These are phyloP conservation scores for Dendrocopos noguchii DNA, from an alignment of 2,113 vertebrate genomes.

Conservation along the genomic window DNA sequence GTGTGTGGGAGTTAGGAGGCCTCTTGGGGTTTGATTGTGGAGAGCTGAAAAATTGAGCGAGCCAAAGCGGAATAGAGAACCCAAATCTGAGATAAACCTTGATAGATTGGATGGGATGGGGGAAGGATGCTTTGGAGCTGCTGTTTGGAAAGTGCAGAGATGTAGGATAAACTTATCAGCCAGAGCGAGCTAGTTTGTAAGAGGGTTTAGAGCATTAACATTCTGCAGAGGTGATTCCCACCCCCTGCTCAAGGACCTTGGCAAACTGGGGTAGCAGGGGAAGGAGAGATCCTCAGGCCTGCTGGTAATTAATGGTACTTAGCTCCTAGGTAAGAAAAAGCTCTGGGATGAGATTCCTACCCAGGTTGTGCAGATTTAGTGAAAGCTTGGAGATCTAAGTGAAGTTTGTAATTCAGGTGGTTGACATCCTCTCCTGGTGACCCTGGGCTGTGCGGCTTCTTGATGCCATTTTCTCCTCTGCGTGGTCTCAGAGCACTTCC, in stretches of 20 bases:
- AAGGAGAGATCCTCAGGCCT: not conserved
- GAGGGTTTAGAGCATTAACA: not conserved
- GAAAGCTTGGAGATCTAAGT: not conserved
- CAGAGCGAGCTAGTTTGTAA: not conserved
- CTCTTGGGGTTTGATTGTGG: slow-evolving; percentile 33
- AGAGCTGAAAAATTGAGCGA: slow-evolving; percentile 47
- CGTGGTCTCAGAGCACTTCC: not conserved
- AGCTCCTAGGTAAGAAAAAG: not conserved
- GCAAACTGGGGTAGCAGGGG: not conserved
- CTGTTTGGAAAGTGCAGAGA: not conserved
- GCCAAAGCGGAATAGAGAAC: not conserved
- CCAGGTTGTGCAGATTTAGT: not conserved
- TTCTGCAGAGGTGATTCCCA: not conserved
- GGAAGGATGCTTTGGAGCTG: not conserved
- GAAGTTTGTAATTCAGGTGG: not conserved
- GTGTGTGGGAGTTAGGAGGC: not conserved
- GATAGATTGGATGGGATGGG: not conserved
- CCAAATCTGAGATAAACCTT: slow-evolving; percentile 32
- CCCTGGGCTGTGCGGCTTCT: not conserved
- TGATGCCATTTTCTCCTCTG: not conserved
- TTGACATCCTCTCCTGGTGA: not conserved
- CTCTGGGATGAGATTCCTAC: not conserved
- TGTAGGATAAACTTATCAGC: not conserved
- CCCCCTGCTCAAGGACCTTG: not conserved
- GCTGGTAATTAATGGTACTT: not conserved